Evolutionary conservation across 1,140 invertebrate genomes (phyloP).

Genomic region (Gonioctena quinquepunctata): DNA sequence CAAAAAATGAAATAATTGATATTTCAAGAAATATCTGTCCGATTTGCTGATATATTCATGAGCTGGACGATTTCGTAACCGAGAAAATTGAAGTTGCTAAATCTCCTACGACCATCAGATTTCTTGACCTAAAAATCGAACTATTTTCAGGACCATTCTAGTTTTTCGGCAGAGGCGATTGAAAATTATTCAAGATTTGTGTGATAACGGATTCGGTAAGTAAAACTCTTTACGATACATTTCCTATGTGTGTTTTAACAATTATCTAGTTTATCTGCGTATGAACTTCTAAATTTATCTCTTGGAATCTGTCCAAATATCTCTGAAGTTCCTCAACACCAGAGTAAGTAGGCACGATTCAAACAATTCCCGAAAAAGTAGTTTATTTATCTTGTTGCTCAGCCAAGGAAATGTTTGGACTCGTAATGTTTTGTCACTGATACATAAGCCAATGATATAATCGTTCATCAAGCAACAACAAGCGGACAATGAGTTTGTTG

Average conservation of each 20-base stretch:
- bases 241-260: conserved; percentile 1
- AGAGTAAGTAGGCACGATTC: not conserved
- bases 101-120: not conserved
- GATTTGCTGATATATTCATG: not conserved
- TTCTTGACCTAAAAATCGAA: not conserved
- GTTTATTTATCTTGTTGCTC: not conserved
- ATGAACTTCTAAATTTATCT: conserved; percentile 40
- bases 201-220: conserved; percentile 32
- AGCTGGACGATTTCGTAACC: not conserved
- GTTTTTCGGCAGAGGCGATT: conserved; percentile 6
- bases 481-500: not conserved
- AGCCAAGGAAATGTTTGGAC: not conserved
- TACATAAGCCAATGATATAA: not conserved
- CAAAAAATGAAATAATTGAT: not conserved
- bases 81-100: not conserved
- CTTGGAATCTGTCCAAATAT: conserved; percentile 37
- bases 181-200: conserved; percentile 27
- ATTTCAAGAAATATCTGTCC: not conserved
- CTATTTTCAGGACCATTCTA: conserved; percentile 12
- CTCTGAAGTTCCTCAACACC: not conserved
- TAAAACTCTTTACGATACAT: too few relatives aligned
- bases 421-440: not conserved
- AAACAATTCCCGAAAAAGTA: not conserved
- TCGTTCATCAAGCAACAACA: too few relatives aligned
- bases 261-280: conserved; percentile 2